Percentiles rank a stretch among this genome's conserved stretches.
phyloP scores from a whole-genome alignment of 2,797 vertebrate genomes.

The Myripristis murdjan region DNA sequence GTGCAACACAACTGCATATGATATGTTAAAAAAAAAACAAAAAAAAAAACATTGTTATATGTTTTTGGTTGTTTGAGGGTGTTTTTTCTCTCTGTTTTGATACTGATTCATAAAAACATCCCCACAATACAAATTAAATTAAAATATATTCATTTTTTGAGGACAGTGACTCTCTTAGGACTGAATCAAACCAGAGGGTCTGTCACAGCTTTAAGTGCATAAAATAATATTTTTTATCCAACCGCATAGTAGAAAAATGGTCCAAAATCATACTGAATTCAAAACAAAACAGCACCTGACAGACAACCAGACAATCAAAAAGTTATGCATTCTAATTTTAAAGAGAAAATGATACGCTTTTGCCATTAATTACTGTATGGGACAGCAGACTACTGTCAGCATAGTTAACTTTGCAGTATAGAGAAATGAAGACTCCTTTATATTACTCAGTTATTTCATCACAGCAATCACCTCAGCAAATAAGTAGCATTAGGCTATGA shows the following conservation, averaged over 20 bases:
- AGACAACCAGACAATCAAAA: not conserved
- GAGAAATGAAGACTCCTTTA: constrained; percentile 19
- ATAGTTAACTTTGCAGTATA: constrained; percentile 15
- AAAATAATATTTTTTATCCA: no score
- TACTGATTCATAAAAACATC: not conserved
- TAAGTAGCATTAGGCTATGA: constrained; percentile 20
- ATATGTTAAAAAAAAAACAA: not conserved
- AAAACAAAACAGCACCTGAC: not conserved
- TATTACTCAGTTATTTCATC: constrained; percentile 25
- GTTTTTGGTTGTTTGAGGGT: no score
- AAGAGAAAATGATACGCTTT: no score
- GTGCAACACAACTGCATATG: not conserved
- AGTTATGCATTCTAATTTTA: not conserved
- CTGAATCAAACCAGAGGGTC: no score
- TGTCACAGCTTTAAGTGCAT: no score
- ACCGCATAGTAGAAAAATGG: no score
- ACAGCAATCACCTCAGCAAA: constrained; percentile 16
- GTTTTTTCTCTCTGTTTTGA: not conserved
- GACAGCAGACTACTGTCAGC: no score
- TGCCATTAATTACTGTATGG: no score
- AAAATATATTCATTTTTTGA: not conserved
- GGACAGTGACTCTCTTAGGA: no score
- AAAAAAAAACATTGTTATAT: not conserved
- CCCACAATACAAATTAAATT: not conserved
- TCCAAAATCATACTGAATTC: not conserved